These are phyloP conservation scores for Mayetiola destructor DNA, from an alignment of 2,888 invertebrate species.

Conservation along the genomic window DNA sequence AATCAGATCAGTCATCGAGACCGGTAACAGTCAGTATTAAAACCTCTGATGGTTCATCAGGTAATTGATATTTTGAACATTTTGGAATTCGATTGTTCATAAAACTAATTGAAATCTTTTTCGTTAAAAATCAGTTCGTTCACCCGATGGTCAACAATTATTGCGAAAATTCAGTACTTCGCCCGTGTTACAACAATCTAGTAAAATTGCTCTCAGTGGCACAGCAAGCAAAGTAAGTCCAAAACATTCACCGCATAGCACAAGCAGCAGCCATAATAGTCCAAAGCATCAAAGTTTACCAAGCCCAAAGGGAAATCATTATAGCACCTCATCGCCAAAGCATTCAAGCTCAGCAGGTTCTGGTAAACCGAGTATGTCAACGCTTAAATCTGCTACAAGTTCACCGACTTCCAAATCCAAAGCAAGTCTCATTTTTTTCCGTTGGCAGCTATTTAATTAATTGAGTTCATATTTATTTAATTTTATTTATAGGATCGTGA, in stretches of 20 bases:
- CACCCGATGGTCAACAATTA: slow-evolving; percentile 36
- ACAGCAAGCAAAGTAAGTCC: slow-evolving; percentile 42
- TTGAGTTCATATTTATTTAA: background rate
- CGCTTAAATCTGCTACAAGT: slow-evolving; percentile 64
- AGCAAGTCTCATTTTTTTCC: background rate
- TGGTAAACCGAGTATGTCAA: slow-evolving; percentile 80
- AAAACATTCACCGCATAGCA: slow-evolving; percentile 51
- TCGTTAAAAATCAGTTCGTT: too few species aligned
- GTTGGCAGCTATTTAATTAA: background rate
- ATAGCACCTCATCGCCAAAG: slow-evolving; percentile 65
- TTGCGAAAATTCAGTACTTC: slow-evolving; percentile 57
- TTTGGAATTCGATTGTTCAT: too few species aligned
- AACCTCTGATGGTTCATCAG: slow-evolving; percentile 39
- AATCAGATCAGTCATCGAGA: slow-evolving; percentile 51
- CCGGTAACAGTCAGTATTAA: slow-evolving; percentile 61
- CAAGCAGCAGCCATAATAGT: slow-evolving; percentile 46
- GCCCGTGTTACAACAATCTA: slow-evolving; percentile 33
- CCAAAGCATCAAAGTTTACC: slow-evolving; percentile 61
- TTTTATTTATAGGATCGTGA: slow-evolving; percentile 13
- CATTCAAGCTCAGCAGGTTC: slow-evolving; percentile 52
- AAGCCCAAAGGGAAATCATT: slow-evolving; percentile 55
- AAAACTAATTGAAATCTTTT: slow-evolving; percentile 43
- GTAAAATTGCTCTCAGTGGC: slow-evolving; percentile 30
- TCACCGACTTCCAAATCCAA: slow-evolving; percentile 47
- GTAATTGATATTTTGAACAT: too few species aligned